Percentiles rank a stretch among this genome's conserved stretches.
These are phyloP conservation scores for Habrosyne pyritoides DNA, from an alignment of 2,888 invertebrate genomes.

Conservation along the genomic window DNA sequence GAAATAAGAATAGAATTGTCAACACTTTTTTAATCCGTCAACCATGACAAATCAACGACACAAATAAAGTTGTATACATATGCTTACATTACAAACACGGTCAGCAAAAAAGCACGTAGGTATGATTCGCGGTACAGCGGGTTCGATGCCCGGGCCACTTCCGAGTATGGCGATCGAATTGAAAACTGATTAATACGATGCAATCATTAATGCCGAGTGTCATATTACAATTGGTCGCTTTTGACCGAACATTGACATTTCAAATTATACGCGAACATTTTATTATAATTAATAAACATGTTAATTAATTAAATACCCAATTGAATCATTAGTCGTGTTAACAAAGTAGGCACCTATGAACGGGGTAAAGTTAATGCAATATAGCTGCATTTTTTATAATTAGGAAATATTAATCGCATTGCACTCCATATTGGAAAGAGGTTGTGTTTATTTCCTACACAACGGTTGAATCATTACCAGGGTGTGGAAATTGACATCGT, in stretches of 20 bases:
- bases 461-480: no score
- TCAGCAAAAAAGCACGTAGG: conserved; percentile 33
- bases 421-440: no score
- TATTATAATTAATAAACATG: no score
- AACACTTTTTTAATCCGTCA: background rate
- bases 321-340: no score
- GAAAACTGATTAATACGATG: conserved; percentile 24
- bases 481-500: no score
- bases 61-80: background rate
- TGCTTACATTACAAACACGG: background rate
- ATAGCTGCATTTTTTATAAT: no score
- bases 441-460: no score
- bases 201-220: background rate
- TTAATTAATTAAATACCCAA: no score
- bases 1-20: background rate
- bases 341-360: no score
- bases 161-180: conserved; percentile 56
- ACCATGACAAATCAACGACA: background rate
- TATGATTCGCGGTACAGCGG: conserved; percentile 54
- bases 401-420: no score
- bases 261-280: background rate
- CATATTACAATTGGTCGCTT: conserved; percentile 1
- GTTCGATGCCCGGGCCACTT: conserved; percentile 67
- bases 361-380: no score
- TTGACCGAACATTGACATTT: background rate